These are phyloP conservation scores for Stenotaenia linearis DNA, from an alignment of 2,888 invertebrate species.

Conservation along the genomic window DNA sequence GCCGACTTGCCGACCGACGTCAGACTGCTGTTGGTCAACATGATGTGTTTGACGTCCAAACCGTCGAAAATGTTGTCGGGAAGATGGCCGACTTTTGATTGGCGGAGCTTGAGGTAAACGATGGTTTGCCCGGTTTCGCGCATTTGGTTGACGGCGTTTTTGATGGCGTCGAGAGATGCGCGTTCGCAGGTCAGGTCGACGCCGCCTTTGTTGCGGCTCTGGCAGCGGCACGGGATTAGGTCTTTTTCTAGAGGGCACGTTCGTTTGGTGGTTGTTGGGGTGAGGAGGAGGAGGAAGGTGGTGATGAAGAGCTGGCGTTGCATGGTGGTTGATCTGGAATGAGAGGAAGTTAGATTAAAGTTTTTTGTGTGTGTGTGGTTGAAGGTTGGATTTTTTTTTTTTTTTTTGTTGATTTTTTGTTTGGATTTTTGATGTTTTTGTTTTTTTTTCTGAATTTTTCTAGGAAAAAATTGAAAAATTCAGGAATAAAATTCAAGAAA, in stretches of 20 bases:
- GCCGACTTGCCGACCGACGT: slow-evolving; percentile 79
- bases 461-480: too few species aligned
- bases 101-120: slow-evolving; percentile 79
- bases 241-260: background rate
- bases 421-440: too few species aligned
- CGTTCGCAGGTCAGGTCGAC: slow-evolving; percentile 83
- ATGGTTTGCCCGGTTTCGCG: slow-evolving; percentile 44
- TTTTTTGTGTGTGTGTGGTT: too few species aligned
- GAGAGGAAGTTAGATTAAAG: too few species aligned
- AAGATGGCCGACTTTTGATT: slow-evolving; percentile 76
- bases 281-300: background rate
- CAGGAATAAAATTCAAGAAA: too few species aligned
- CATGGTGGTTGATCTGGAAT: too few species aligned
- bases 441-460: too few species aligned
- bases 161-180: slow-evolving; percentile 72
- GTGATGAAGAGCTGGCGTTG: too few species aligned
- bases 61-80: slow-evolving; percentile 72
- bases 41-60: slow-evolving; percentile 78
- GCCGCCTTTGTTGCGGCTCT: slow-evolving; percentile 73
- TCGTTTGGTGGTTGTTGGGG: background rate
- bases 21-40: slow-evolving; percentile 76
- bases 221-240: slow-evolving; percentile 65
- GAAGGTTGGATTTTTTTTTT: too few species aligned
- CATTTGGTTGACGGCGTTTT: slow-evolving; percentile 36
- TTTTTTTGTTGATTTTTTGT: too few species aligned